Percentiles rank a stretch among this genome's conserved stretches.
phyloP scores from a whole-genome alignment of 2,888 invertebrate species.

The Oegoconia quadripuncta region DNA sequence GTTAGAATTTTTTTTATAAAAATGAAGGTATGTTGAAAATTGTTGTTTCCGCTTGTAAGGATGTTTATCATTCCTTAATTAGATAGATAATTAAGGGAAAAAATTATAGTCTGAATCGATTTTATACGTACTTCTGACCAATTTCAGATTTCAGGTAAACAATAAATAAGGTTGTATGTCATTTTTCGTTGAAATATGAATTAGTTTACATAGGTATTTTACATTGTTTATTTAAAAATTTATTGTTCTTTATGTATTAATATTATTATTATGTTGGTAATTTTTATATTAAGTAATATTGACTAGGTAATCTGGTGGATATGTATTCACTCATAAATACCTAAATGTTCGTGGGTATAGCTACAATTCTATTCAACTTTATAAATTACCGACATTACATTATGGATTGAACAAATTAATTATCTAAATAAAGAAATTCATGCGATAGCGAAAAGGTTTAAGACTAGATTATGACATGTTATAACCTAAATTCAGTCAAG shows the following conservation, averaged over 20 bases:
- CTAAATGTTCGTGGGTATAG: constrained; percentile 32
- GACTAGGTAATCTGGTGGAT: constrained; percentile 44
- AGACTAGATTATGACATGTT: constrained; percentile 60
- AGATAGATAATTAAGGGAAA: too few relatives aligned
- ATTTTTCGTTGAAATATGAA: too few relatives aligned
- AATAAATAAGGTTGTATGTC: too few relatives aligned
- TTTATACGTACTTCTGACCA: too few relatives aligned
- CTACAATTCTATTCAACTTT: constrained; percentile 31
- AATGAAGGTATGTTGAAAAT: too few relatives aligned
- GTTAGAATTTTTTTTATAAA: too few relatives aligned
- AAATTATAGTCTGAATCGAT: too few relatives aligned
- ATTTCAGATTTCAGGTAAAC: too few relatives aligned
- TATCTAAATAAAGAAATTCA: constrained; percentile 25
- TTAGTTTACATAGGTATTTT: too few relatives aligned
- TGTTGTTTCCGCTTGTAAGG: too few relatives aligned
- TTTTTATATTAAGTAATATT: constrained; percentile 4
- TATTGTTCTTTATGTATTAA: not conserved
- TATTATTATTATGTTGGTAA: constrained; percentile 3
- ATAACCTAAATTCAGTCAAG: constrained; percentile 65
- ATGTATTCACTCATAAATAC: constrained; percentile 51
- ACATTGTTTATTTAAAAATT: not conserved
- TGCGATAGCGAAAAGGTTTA: constrained; percentile 35
- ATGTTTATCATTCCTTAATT: too few relatives aligned
- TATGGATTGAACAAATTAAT: constrained; percentile 19
- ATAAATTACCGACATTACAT: constrained; percentile 33